These are phyloP conservation scores for Hybognathus amarus DNA, from an alignment of 2,797 vertebrate genomes.

Conservation along the genomic window DNA sequence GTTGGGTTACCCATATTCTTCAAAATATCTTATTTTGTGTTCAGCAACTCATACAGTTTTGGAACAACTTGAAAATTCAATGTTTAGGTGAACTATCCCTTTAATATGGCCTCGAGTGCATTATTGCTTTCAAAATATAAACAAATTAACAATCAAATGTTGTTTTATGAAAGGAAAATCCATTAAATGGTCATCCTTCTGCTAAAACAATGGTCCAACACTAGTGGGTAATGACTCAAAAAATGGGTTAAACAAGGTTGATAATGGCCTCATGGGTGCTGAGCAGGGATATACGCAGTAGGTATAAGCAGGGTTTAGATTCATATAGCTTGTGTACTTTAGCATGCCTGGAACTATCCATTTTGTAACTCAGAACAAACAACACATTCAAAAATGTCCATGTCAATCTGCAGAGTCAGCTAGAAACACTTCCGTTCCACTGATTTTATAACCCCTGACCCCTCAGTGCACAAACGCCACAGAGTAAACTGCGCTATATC, in stretches of 20 bases:
- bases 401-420: neutral
- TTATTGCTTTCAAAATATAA: neutral
- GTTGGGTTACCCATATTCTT: neutral
- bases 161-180: neutral
- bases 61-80: neutral
- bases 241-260: neutral
- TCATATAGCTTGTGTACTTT: neutral
- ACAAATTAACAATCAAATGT: neutral
- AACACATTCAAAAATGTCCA: neutral
- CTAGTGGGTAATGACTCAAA: neutral
- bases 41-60: neutral
- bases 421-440: neutral
- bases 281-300: neutral
- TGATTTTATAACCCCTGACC: slow-evolving; percentile 16
- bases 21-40: neutral
- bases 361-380: slow-evolving; percentile 19
- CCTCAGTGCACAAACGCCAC: neutral
- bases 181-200: neutral
- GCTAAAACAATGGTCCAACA: neutral
- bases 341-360: neutral
- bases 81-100: neutral
- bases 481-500: slow-evolving; percentile 2
- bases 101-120: neutral
- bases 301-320: neutral
- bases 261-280: neutral